Percentiles rank a stretch among this genome's conserved stretches.
phyloP scores from a whole-genome alignment of 2,888 invertebrate genomes.

The Yponomeuta evonymella region DNA sequence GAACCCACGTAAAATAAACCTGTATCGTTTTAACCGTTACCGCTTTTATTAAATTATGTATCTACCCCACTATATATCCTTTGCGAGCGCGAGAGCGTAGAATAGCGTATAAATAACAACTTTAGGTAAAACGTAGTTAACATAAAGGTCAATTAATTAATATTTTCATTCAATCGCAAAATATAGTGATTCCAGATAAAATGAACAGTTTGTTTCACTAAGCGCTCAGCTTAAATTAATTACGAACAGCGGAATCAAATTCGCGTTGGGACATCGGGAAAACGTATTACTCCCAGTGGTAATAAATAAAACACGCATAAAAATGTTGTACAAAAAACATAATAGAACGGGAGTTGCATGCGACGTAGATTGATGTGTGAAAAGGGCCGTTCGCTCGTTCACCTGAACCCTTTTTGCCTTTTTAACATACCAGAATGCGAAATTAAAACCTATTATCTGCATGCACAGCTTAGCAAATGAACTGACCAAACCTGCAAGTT shows the following conservation, averaged over 20 bases:
- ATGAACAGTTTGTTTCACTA: constrained; percentile 9
- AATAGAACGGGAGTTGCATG: constrained; percentile 36
- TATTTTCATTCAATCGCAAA: too few species aligned
- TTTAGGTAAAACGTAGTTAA: neutral
- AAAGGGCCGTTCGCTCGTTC: constrained; percentile 9
- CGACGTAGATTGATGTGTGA: constrained; percentile 44
- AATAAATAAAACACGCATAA: constrained; percentile 33
- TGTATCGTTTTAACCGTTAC: too few species aligned
- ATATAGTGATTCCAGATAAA: constrained; percentile 6
- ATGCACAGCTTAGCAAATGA: neutral
- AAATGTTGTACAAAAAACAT: constrained; percentile 36
- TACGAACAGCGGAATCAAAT: constrained; percentile 25
- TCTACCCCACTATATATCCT: too few species aligned
- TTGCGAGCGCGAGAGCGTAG: too few species aligned
- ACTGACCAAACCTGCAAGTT: neutral
- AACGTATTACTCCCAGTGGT: constrained; percentile 33
- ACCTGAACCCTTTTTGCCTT: constrained; percentile 6
- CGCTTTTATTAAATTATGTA: too few species aligned
- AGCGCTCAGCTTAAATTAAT: constrained; percentile 8
- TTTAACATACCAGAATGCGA: neutral
- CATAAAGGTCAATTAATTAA: neutral
- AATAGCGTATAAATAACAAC: neutral
- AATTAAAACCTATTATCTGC: constrained; percentile 2
- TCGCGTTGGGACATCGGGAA: constrained; percentile 30
- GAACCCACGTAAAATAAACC: too few species aligned